Base-by-base conservation (phyloP, 1,140 invertebrate species). In the Geopemphigus sp. region DNA sequence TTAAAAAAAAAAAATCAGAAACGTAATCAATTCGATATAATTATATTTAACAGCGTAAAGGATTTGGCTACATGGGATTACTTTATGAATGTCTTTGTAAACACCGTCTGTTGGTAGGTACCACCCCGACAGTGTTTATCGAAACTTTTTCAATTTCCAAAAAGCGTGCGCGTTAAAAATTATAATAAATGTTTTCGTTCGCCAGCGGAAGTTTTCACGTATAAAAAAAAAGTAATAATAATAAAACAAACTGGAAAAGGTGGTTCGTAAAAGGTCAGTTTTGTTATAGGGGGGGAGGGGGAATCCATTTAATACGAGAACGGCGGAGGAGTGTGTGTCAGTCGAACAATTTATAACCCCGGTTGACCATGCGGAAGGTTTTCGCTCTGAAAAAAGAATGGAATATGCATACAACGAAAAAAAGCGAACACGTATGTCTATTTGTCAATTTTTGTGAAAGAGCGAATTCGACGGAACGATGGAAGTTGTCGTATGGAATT, bases 81-180 rank as follows among this genome's bases (percentile, higher is more conserved):
- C 32, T 14, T 45, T 68, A 68, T 68, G 15, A n/a, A 19, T 50
- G 15, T 50, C 45, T 24, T 15, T 1, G 24, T 53, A 54, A 54
- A 54, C 50, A 53, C 3, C 68, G 24, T 5, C 24, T 26, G 15
- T 24, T 19, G 15, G 11, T 29, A 50, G 47, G 47, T 50, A 50
- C 47, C 14, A 50, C 39, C 39, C 5, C 6, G 29, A 53, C 5
- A 19, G 74, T 63, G 22, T 59, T 57, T 78, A 59, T 78, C 29
- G 57, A 61, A 78, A 63, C 22, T 78, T 61, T 78, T 78, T 78
- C 57, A 78, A 78, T 78, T 78, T 78, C 39, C 22, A 63, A 61
- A 78, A 78, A 61, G 57, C 47, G 39, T 11, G 24, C 17, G 11
- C 32, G 39, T 63, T 63, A 50, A 78, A 78, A 63, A 78, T 78